These are phyloP conservation scores for Tetheella fluctuosa DNA, from an alignment of 2,888 invertebrate genomes.

Conservation along the genomic window DNA sequence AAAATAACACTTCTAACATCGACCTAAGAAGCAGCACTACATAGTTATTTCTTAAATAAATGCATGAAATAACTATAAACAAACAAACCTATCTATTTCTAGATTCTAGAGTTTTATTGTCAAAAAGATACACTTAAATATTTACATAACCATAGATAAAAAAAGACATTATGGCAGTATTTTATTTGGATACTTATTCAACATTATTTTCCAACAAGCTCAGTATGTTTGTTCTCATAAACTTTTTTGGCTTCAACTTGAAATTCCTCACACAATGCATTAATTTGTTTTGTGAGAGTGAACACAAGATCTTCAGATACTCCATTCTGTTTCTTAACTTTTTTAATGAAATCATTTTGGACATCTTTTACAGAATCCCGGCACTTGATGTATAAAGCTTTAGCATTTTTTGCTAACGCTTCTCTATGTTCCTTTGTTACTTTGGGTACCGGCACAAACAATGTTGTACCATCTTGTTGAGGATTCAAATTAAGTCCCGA, in stretches of 20 bases:
- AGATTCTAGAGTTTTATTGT: not conserved
- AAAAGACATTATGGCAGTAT: not conserved
- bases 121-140: not conserved
- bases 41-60: not conserved
- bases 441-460: constrained; percentile 95
- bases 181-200: not conserved
- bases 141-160: not conserved
- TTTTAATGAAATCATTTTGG: constrained; percentile 89
- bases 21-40: not conserved
- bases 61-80: not conserved
- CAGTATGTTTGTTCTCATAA: constrained; percentile 88
- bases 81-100: not conserved
- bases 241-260: constrained; percentile 70
- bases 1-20: not conserved
- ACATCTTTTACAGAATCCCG: constrained; percentile 90
- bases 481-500: constrained; percentile 97
- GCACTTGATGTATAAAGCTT: constrained; percentile 90
- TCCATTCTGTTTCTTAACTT: constrained; percentile 87
- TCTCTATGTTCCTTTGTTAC: constrained; percentile 97
- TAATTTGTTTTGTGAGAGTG: constrained; percentile 88
- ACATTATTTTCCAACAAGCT: constrained; percentile 86
- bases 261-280: constrained; percentile 87
- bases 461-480: constrained; percentile 96
- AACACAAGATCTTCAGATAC: constrained; percentile 88
- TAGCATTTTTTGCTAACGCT: constrained; percentile 94